Evolutionary conservation across 1,140 invertebrate genomes (phyloP), one percentile per base, ranked within the genome.

Genomic region (Asbolus verrucosus): DNA sequence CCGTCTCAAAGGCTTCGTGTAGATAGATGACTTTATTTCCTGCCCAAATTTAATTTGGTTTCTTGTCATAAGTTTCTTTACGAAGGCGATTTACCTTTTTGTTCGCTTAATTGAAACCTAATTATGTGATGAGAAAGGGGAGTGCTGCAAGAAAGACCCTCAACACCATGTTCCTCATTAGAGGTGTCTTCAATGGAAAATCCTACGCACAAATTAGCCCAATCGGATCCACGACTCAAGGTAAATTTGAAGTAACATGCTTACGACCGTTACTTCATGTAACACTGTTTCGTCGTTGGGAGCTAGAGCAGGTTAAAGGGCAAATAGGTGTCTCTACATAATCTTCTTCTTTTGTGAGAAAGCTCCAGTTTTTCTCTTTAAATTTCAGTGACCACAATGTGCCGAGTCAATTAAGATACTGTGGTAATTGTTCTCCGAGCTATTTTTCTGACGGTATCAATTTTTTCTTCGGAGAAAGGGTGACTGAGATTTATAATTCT

Each of bases 121-220:
- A 63, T 63, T 63, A 63, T 41, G 61, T 43, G 36, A 63, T 39
- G 61, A 39, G 36, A 41, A 43, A 63, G 18, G 24, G 46, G 33
- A 43, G 16, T 63, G 61, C 39, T 21, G 11, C 13, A 27, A 27
- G 61, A 63, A 36, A 15, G 61, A 38, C 61, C 21, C 39, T 38
- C 31, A 21, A 50, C 43, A 50, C 19, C 46, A 54, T 54, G 46
- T 27, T 27, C 19, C 46, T 54, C 46, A 21, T 38, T 39, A 43
- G 61, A 63, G 61, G 61, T 63, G 61, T 63, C 61, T 63, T 63
- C 61, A 43, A 63, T 63, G 61, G 61, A 43, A 63, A 41, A 63
- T 27, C 46, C 46, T 0, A 27, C 19, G 46, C 46, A 14, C 46
- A 54, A 54, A 54, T 54, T 54, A 27, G 27, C 19, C 46, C 9